Conservation (phyloP, 2,797 vertebrate genomes). For the Tapirus indicus region DNA sequence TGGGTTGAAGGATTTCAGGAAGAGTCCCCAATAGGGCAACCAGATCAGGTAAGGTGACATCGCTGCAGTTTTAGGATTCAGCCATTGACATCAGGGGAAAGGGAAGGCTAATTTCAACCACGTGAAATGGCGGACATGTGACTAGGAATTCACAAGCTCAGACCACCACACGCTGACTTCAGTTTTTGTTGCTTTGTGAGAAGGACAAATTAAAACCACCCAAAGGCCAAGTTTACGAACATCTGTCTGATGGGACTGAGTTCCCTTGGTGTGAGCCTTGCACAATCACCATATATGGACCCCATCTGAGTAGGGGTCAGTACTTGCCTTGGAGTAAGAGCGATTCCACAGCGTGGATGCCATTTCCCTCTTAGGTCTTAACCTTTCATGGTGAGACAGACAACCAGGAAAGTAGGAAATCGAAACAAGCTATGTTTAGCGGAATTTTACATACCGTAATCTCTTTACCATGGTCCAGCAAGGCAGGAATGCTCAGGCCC, state of each 20-base stretch:
- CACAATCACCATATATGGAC: constrained; percentile 14
- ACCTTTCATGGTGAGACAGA: constrained; percentile 79
- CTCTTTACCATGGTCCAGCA: constrained; percentile 87
- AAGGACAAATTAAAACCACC: background rate
- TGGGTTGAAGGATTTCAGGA: background rate
- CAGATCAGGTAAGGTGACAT: background rate
- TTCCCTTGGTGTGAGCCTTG: background rate
- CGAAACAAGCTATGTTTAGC: constrained; percentile 86
- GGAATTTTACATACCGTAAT: constrained; percentile 85
- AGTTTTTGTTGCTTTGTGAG: constrained; percentile 8
- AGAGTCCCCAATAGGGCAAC: background rate
- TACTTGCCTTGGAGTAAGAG: constrained; percentile 60
- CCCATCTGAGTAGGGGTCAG: constrained; percentile 75
- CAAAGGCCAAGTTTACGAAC: background rate
- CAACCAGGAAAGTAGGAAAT: constrained; percentile 83
- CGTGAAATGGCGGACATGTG: background rate
- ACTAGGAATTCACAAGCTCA: background rate
- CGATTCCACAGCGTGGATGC: constrained; percentile 71
- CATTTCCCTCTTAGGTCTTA: constrained; percentile 80
- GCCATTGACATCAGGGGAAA: background rate
- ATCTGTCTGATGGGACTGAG: background rate
- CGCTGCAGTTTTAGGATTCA: background rate
- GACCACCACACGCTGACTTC: background rate
- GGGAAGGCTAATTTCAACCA: background rate
- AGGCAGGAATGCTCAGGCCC: constrained; percentile 87